Evolutionary conservation across 2,888 invertebrate species (phyloP).

Genomic region (Amblyteles armatorius): DNA sequence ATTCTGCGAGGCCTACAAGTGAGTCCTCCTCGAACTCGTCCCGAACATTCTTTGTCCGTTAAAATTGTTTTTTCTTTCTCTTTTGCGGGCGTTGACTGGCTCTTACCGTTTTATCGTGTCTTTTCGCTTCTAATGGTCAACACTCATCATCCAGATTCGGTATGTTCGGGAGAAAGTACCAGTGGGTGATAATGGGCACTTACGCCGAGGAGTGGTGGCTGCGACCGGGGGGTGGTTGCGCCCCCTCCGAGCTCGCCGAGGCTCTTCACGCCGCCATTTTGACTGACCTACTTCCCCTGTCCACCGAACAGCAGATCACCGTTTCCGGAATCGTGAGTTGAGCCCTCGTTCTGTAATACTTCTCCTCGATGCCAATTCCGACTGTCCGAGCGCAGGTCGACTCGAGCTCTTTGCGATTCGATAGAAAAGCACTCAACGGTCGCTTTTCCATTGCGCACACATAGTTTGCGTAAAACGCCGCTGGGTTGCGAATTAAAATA

Average conservation of each 20-base stretch:
- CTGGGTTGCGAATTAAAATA: too few species aligned
- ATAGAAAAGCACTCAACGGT: neutral
- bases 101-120: neutral
- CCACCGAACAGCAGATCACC: slow-evolving; percentile 94
- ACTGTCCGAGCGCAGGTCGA: neutral
- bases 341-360: neutral
- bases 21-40: slow-evolving; percentile 64
- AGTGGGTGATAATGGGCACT: slow-evolving; percentile 97
- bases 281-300: slow-evolving; percentile 94
- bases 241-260: slow-evolving; percentile 87
- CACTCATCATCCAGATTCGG: slow-evolving; percentile 87
- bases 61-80: neutral
- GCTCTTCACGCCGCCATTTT: slow-evolving; percentile 95
- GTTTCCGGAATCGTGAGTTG: slow-evolving; percentile 94
- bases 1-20: slow-evolving; percentile 95
- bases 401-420: neutral
- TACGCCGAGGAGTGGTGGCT: slow-evolving; percentile 92
- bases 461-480: too few species aligned
- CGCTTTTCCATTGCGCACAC: too few species aligned
- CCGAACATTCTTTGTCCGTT: neutral
- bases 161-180: slow-evolving; percentile 96
- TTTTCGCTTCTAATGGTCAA: neutral
- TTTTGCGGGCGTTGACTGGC: neutral
- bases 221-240: slow-evolving; percentile 79
- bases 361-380: neutral